phyloP scores from a whole-genome alignment of 2,113 vertebrate genomes.

The Hiodon alosoides region DNA sequence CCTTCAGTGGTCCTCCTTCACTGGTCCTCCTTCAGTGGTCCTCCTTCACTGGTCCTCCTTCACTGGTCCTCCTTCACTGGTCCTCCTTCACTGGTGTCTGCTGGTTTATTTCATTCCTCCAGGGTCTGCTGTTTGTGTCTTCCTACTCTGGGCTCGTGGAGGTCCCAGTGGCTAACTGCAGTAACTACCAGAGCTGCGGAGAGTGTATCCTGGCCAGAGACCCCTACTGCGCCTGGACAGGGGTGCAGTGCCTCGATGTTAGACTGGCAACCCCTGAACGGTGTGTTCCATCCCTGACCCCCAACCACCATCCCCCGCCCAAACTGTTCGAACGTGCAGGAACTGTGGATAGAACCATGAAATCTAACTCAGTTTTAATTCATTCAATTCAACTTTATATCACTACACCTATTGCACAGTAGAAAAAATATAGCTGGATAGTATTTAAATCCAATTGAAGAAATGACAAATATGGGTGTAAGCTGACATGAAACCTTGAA shows the following conservation, averaged over 20 bases:
- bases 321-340: no score
- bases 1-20: neutral
- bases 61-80: no score
- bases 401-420: no score
- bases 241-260: slow-evolving; percentile 59
- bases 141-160: slow-evolving; percentile 74
- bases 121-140: slow-evolving; percentile 80
- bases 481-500: no score
- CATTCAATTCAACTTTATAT: no score
- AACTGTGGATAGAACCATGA: no score
- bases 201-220: slow-evolving; percentile 90
- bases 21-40: no score
- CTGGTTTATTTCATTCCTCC: slow-evolving; percentile 19
- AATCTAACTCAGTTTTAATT: no score
- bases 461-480: no score
- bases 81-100: neutral
- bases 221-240: slow-evolving; percentile 87
- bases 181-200: slow-evolving; percentile 83
- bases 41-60: neutral
- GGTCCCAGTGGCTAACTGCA: slow-evolving; percentile 86
- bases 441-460: no score
- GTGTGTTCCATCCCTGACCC: slow-evolving; percentile 38
- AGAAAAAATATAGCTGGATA: no score
- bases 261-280: slow-evolving; percentile 43
- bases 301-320: no score